Evolutionary conservation across 1,140 invertebrate genomes (phyloP), one percentile per base, ranked within the genome.

Genomic region (Carposina sasakii): DNA sequence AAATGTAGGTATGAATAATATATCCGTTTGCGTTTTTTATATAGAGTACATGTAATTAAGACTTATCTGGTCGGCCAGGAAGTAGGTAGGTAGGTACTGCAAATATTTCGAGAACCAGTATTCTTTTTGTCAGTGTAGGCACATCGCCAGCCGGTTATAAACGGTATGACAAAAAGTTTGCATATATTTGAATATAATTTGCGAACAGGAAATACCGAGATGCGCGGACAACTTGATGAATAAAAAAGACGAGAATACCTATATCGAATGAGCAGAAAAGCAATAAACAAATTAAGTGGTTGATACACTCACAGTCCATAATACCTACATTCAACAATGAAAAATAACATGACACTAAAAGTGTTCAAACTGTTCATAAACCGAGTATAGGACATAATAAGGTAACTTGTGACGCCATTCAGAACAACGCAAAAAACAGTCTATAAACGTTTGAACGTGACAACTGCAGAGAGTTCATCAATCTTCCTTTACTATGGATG

Each of bases 101-200:
- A n/a, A 45, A 52, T 40, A 41, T 48, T 17, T 56, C 19, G 36
- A 53, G 37, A 62, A 58, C 52, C 57, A 43, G 56, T 58, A 52
- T 46, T 9, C 2, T 39, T 39, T 39, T 39, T 3, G 36, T 10
- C 17, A 10, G 36, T 21, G 22, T 20, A 39, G 10, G 12, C 36
- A 21, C 55, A 56, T 54, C 37, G 36, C 50, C 34, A 48, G 33
- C 51, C 61, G 54, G 47, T 69, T 57, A 48, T 66, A 63, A 57
- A 62, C 49, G 61, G 57, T 66, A 69, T 66, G 54, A 73, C 72
- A 77, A 81, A 79, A 78, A 78, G 63, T 74, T 76, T 75, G 77
- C 70, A 81, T 81, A 81, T 42, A 81, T 81, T 81, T 74, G 65
- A 81, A 78, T 81, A 67, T 66, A 67, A 75, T 76, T 77, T 71